A percentile compares a stretch with the other conserved stretches of the same genome.
Evolutionary conservation across 2,888 invertebrate genomes (phyloP).

Genomic region (Himalopsyche tibetana): DNA sequence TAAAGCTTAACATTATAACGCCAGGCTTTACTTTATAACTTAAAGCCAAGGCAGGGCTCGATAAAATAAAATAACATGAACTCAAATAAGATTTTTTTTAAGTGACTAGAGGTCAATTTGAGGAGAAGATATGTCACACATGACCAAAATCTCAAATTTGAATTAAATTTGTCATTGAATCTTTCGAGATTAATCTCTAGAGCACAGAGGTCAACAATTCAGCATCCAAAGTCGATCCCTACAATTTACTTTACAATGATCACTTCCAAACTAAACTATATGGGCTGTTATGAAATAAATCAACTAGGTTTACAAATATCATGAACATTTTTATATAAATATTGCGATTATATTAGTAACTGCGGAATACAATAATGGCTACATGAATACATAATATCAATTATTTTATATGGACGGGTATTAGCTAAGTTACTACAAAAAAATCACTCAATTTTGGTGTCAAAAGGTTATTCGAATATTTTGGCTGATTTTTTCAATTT

Average conservation of each 20-base stretch:
- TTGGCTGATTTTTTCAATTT: conserved; percentile 47
- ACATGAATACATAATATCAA: conserved; percentile 45
- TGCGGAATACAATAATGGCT: conserved; percentile 45
- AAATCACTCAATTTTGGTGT: conserved; percentile 63
- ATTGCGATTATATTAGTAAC: conserved; percentile 44
- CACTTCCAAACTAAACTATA: conserved; percentile 27
- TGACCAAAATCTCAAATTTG: no score
- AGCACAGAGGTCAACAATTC: background rate
- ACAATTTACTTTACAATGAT: background rate
- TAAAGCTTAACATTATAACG: no score
- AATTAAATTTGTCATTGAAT: no score
- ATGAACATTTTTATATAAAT: conserved; percentile 39
- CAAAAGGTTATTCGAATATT: conserved; percentile 49
- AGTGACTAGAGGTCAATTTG: no score
- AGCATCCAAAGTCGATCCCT: background rate
- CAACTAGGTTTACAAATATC: conserved; percentile 42
- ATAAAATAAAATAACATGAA: no score
- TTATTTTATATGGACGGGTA: conserved; percentile 60
- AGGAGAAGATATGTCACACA: no score
- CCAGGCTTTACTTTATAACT: no score
- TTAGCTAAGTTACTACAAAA: conserved; percentile 60
- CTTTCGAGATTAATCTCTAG: no score
- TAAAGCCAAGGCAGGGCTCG: no score
- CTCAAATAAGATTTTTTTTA: no score
- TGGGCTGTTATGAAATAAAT: conserved; percentile 27